Base-by-base conservation (phyloP, 2,113 vertebrate species). In the Nanorana parkeri region DNA sequence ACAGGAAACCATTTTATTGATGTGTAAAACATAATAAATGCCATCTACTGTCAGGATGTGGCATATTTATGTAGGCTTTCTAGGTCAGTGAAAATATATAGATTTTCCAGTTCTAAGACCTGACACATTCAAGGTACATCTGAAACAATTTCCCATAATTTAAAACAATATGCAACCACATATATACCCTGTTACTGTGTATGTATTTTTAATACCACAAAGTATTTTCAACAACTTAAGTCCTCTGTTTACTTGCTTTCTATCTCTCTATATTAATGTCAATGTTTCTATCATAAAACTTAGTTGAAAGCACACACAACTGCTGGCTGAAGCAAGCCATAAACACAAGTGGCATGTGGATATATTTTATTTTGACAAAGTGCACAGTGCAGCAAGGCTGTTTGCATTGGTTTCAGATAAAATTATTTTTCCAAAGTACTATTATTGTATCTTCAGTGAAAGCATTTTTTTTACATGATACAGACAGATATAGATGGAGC, bases 291-390 rank as follows among this genome's bases (percentile, higher is more conserved):
- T 10, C 64, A 78, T 67, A 68, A 78, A 78, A 78, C n/a, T 21
- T 64, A 17, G 16, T 66, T 67, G 51, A 78, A 78, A 55, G 47
- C 64, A 68, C 47, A 68, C 19, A 78, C 60, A 65, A 77, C 63
- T 56, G 77, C 64, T 78, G 68, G 51, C 64, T 78, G 47, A 66
- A 54, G 47, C 52, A 29, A 56, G 65, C 77, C 77, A 55, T 78
- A 78, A 78, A 78, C 52, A 66, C 77, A 52, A 68, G 51, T 68
- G 77, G 51, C 65, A 78, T 67, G 26, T 67, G 47, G 77, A 32
- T 58, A 78, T 78, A 58, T 68, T 32, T 78, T 78, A 78, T 78
- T 78, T 66, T 78, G 76, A 78, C 76, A 78, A 67, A 55, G 24
- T 67, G 61, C 75, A 15, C 26, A 36, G 32, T 51, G n/a, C 17